Conservation (phyloP, 2,113 vertebrate genomes). For the Perca schrenkii region DNA sequence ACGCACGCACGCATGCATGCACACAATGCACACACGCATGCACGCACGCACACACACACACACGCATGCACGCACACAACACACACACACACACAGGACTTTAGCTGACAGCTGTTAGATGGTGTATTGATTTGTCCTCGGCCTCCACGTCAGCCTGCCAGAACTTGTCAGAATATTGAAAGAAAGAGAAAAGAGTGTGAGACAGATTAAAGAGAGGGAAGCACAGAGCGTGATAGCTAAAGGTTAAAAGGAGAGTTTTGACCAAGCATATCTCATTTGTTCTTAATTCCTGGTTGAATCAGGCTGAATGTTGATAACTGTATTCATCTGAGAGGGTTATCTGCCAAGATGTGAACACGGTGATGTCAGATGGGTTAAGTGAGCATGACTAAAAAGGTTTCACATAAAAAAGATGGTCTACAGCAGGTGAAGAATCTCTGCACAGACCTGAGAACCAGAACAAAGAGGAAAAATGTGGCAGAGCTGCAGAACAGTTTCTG, state of each 20-base stretch:
- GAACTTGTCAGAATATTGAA: slow-evolving; percentile 75
- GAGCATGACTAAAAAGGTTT: background rate
- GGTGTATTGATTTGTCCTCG: slow-evolving; percentile 76
- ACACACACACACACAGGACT: slow-evolving; percentile 32
- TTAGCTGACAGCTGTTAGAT: slow-evolving; percentile 77
- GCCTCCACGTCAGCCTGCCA: slow-evolving; percentile 62
- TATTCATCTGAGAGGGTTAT: background rate
- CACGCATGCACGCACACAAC: no score
- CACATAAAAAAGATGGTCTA: background rate
- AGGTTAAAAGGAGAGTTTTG: slow-evolving; percentile 48
- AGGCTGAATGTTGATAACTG: background rate
- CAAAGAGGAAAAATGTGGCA: background rate
- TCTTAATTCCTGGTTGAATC: background rate
- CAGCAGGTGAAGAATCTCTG: background rate
- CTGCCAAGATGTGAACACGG: background rate
- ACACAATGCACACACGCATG: background rate
- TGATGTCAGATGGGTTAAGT: background rate
- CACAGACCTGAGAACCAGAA: background rate
- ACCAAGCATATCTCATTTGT: background rate
- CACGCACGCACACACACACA: background rate
- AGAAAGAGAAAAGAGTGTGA: slow-evolving; percentile 54
- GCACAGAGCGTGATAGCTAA: slow-evolving; percentile 7
- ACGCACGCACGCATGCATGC: background rate
- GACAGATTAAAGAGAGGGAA: slow-evolving; percentile 36
- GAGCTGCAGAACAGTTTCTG: background rate